Base-by-base conservation (phyloP, 1,140 invertebrate genomes). In the Drosophila equinoxialis region DNA sequence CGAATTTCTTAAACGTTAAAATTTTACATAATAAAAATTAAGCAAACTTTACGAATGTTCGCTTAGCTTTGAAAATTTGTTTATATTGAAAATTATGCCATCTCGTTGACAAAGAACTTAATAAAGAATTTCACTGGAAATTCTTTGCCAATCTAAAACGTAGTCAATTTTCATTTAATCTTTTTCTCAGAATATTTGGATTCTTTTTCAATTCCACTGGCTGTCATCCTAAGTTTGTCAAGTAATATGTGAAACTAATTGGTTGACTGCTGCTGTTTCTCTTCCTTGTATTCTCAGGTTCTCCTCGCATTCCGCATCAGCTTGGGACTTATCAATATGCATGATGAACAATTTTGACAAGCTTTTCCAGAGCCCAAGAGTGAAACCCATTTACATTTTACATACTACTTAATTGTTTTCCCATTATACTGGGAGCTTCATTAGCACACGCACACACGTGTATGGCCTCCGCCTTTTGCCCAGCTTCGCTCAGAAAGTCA, bases 361-460 rank as follows among this genome's bases (percentile, higher is more conserved):
- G 67, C 75, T 77, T 76, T 81, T 69, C 45, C 45, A 71, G 77
- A 64, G 60, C 64, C 65, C 51, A 51, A 51, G 45, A 17, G 14
- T 30, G 42, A 20, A 59, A 59, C 68, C 62, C 66, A 85, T 85
- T 85, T 86, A 66, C 83, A 87, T 83, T 69, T 87, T 83, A 79
- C 82, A 87, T 86, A 86, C 83, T 86, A 86, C 83, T 86, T 86
- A 86, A 86, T 86, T 86, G 83, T 89, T 87, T 89, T 79, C 76
- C 33, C 84, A 87, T 87, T 87, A 86, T 68, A 62, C 54, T 55
- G 60, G 69, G 45, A 68, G 71, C 71, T 68, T 78, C 65, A 63
- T 75, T 82, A 78, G 68, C 75, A 78, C 75, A 59, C 61, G 17
- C 63, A 65, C 42, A 51, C 62, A 78, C 67, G 65, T 74, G 67